Conservation (phyloP, 2,113 vertebrate genomes). For the Daubentonia madagascariensis region DNA sequence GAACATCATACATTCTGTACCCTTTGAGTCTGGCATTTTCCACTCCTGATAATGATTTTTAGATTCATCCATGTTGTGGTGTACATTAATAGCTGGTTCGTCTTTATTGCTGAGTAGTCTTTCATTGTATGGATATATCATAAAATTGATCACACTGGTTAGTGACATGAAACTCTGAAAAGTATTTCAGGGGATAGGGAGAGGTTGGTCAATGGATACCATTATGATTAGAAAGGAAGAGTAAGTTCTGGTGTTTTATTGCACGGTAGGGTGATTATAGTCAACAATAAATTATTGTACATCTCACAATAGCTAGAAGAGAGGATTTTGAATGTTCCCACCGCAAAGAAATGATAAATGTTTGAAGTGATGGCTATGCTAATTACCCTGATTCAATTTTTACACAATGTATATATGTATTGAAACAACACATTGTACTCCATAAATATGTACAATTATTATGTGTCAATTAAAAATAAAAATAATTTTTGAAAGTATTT, state of each 20-base stretch:
- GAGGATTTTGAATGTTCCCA: neutral
- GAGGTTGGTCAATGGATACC: neutral
- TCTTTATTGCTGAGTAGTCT: neutral
- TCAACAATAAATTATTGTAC: neutral
- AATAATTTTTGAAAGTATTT: neutral
- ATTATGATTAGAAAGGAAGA: neutral
- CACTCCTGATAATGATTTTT: slow-evolving; percentile 18
- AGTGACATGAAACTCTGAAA: neutral
- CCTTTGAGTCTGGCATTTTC: neutral
- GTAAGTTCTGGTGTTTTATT: neutral
- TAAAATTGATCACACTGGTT: neutral
- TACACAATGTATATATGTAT: neutral
- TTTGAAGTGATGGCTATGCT: neutral
- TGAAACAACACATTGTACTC: neutral
- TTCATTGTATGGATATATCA: neutral
- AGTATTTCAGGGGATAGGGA: neutral
- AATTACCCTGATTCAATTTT: neutral
- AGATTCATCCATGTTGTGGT: neutral
- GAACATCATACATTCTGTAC: neutral
- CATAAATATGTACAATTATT: neutral
- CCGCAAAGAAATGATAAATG: neutral
- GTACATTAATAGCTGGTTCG: neutral
- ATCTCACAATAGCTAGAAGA: neutral
- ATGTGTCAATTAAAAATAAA: neutral
- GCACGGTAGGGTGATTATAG: neutral